Conservation (phyloP, 37 sponge, comb jelly and placozoan species). For the Geodia barretti region DNA sequence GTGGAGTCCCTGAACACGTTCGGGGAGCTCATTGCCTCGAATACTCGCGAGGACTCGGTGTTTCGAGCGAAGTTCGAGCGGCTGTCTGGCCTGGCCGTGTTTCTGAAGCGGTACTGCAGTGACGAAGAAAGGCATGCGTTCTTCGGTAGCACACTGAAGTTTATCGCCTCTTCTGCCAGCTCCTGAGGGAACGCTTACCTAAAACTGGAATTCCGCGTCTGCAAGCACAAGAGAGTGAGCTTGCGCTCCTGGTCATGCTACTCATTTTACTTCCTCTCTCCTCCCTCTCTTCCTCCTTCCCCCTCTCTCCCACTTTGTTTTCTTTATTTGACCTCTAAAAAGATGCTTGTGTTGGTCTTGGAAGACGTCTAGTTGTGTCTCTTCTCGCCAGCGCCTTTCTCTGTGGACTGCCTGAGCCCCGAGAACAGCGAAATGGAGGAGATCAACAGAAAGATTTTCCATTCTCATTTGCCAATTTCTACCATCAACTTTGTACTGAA, state of each 20-base stretch:
- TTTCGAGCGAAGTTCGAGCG: neutral
- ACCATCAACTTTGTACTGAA: slow-evolving; percentile 26
- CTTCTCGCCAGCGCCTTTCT: slow-evolving; percentile 76
- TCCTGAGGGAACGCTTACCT: slow-evolving; percentile 54
- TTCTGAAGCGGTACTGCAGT: slow-evolving; percentile 34
- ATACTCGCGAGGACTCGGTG: slow-evolving; percentile 12
- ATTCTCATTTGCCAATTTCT: slow-evolving; percentile 69
- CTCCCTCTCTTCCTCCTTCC: neutral
- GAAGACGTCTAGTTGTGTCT: slow-evolving; percentile 58
- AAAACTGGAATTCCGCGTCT: slow-evolving; percentile 63
- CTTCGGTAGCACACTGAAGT: slow-evolving; percentile 51
- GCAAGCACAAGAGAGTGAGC: slow-evolving; percentile 60
- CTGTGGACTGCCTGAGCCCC: slow-evolving; percentile 55
- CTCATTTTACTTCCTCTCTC: neutral
- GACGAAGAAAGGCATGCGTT: slow-evolving; percentile 52
- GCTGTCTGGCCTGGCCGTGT: slow-evolving; percentile 45
- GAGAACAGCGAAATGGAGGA: neutral
- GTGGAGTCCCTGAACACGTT: slow-evolving; percentile 24
- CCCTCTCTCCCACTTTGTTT: neutral
- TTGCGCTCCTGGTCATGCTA: neutral
- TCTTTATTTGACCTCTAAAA: neutral
- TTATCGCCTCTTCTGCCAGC: slow-evolving; percentile 60
- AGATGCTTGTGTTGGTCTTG: slow-evolving; percentile 52
- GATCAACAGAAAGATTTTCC: neutral
- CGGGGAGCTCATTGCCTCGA: slow-evolving; percentile 11